These are phyloP conservation scores for Channallabes apus DNA, from an alignment of 2,797 vertebrate species.

Conservation along the genomic window DNA sequence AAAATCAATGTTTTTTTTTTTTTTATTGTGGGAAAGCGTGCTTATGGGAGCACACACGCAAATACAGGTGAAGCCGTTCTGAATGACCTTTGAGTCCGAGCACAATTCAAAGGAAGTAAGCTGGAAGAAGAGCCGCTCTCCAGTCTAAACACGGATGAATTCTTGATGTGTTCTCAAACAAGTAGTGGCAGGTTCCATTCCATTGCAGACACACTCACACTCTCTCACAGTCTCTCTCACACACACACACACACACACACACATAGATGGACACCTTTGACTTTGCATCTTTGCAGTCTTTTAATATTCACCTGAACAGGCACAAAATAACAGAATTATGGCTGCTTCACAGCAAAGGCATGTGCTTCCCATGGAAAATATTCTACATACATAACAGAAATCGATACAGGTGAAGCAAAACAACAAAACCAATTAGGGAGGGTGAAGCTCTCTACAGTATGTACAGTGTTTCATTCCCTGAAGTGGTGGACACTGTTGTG, in stretches of 20 bases:
- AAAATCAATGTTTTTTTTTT: background rate
- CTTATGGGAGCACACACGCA: conserved; percentile 54
- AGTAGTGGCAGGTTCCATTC: conserved; percentile 50
- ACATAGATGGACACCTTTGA: conserved; percentile 34
- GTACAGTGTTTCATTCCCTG: conserved; percentile 72
- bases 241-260: conserved; percentile 37
- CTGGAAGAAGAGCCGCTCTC: conserved; percentile 28
- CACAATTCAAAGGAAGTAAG: conserved; percentile 38
- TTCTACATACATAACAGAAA: conserved; percentile 56
- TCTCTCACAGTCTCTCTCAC: background rate
- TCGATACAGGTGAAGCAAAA: conserved; percentile 42
- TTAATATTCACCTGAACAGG: conserved; percentile 72
- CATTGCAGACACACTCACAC: conserved; percentile 41
- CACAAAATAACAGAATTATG: conserved; percentile 69
- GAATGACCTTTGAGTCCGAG: conserved; percentile 42
- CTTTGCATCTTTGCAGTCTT: conserved; percentile 64
- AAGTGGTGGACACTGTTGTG: conserved; percentile 67
- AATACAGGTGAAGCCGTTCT: conserved; percentile 48
- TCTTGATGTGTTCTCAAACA: conserved; percentile 49
- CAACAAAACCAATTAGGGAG: conserved; percentile 37
- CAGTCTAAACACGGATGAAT: conserved; percentile 48
- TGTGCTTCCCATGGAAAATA: conserved; percentile 52
- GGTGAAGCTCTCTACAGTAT: conserved; percentile 55
- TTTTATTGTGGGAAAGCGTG: background rate
- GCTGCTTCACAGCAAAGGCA: conserved; percentile 51